Conservation (phyloP, 2,797 vertebrate genomes). For the Eurystomus glaucurus region DNA sequence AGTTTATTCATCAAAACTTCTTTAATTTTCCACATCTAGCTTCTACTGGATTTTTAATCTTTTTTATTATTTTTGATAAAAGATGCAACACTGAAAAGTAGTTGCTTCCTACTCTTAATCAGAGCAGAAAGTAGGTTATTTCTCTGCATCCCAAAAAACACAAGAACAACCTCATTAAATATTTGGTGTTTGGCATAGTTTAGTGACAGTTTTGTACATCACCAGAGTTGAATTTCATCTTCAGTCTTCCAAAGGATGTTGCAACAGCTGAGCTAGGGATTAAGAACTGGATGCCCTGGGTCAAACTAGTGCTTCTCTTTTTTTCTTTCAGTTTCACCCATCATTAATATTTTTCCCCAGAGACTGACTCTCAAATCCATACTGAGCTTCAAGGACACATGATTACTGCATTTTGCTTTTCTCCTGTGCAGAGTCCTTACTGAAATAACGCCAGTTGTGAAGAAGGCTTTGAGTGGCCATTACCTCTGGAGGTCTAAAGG, state of each 20-base stretch:
- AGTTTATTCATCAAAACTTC: slow-evolving; percentile 64
- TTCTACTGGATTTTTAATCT: neutral
- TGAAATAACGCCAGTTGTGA: neutral
- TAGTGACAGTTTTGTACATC: neutral
- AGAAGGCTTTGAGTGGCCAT: neutral
- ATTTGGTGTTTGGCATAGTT: slow-evolving; percentile 5
- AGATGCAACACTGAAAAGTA: slow-evolving; percentile 47
- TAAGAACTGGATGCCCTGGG: neutral
- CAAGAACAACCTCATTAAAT: slow-evolving; percentile 45
- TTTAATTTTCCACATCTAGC: slow-evolving; percentile 56
- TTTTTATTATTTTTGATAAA: slow-evolving; percentile 56
- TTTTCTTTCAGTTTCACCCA: neutral
- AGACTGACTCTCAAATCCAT: neutral
- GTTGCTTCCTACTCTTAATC: slow-evolving; percentile 53
- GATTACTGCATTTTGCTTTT: neutral
- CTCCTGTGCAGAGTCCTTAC: neutral
- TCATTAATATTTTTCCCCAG: neutral
- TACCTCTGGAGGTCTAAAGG: neutral
- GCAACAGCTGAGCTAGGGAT: neutral
- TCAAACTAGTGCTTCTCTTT: neutral
- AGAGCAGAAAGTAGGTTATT: slow-evolving; percentile 73
- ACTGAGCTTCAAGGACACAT: neutral
- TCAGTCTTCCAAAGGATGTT: neutral
- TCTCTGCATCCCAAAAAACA: slow-evolving; percentile 40
- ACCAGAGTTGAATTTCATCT: neutral